Percentiles rank a stretch among this genome's conserved stretches.
Evolutionary conservation across 2,113 vertebrate species (phyloP).

Genomic region (Dipodomys spectabilis): DNA sequence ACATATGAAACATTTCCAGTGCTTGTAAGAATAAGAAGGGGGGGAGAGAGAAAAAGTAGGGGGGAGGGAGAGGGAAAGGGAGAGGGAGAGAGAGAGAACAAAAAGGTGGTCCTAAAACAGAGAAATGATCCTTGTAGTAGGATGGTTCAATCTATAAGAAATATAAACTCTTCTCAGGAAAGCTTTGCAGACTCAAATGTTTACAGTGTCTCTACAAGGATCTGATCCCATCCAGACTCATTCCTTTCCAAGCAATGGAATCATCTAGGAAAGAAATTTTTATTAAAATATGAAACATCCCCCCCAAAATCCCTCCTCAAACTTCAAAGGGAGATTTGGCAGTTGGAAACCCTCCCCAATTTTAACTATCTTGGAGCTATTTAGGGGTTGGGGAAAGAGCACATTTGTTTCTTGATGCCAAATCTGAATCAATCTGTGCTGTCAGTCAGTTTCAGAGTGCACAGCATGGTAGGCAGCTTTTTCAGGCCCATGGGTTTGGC

Average conservation of each 20-base stretch:
- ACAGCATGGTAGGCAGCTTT: background rate
- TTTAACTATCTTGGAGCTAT: slow-evolving; percentile 40
- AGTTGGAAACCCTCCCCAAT: slow-evolving; percentile 24
- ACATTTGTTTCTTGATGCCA: slow-evolving; percentile 3
- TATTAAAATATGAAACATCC: slow-evolving; percentile 60
- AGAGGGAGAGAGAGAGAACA: no score
- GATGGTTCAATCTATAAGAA: background rate
- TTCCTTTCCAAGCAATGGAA: slow-evolving; percentile 32
- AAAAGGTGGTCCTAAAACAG: background rate
- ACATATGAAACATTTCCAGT: background rate
- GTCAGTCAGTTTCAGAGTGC: background rate
- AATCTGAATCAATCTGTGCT: background rate
- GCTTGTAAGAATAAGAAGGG: background rate
- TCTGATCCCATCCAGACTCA: background rate
- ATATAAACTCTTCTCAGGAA: background rate
- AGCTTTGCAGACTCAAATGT: background rate
- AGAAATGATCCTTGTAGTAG: background rate
- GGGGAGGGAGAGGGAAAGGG: no score
- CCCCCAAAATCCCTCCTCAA: background rate
- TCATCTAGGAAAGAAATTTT: slow-evolving; percentile 57
- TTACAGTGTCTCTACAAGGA: background rate
- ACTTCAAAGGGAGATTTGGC: slow-evolving; percentile 44
- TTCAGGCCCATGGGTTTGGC: background rate
- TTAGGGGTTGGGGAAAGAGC: background rate
- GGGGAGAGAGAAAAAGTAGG: no score